phyloP scores from a whole-genome alignment of 2,113 vertebrate species.

The Microcebus tavaratra region DNA sequence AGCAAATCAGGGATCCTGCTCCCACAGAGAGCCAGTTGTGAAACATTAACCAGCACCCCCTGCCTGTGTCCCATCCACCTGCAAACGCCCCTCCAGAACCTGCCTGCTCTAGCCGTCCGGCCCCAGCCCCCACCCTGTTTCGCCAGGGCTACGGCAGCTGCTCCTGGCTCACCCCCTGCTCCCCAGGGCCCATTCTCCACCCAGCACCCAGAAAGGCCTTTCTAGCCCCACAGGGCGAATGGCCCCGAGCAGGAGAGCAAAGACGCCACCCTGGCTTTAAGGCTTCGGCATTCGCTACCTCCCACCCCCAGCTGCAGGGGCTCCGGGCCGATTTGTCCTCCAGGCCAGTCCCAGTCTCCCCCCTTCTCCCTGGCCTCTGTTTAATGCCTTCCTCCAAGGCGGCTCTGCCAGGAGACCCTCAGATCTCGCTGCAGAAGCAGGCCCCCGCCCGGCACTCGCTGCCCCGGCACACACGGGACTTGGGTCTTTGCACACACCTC shows the following conservation, averaged over 20 bases:
- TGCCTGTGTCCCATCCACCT: not conserved
- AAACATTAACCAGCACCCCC: not conserved
- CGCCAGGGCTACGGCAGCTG: too few relatives aligned
- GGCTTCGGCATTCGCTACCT: not conserved
- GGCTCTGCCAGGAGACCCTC: not conserved
- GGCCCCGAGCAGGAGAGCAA: not conserved
- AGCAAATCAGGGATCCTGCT: not conserved
- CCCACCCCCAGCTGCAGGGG: not conserved
- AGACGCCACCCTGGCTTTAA: not conserved
- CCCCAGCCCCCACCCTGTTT: too few relatives aligned
- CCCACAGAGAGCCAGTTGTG: not conserved
- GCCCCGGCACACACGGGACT: not conserved
- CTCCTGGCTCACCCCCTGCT: not conserved
- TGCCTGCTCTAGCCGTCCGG: not conserved
- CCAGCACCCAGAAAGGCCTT: not conserved
- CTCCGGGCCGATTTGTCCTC: not conserved
- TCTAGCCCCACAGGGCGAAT: not conserved
- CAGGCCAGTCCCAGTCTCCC: too few relatives aligned
- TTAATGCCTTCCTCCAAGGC: rapidly evolving
- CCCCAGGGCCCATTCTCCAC: not conserved
- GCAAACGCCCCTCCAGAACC: not conserved
- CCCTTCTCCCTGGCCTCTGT: not conserved
- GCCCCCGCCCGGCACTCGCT: not conserved
- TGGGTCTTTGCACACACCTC: not conserved
- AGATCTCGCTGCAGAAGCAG: not conserved